Base-by-base conservation (phyloP, 2,797 vertebrate species). In the Enoplosus armatus region DNA sequence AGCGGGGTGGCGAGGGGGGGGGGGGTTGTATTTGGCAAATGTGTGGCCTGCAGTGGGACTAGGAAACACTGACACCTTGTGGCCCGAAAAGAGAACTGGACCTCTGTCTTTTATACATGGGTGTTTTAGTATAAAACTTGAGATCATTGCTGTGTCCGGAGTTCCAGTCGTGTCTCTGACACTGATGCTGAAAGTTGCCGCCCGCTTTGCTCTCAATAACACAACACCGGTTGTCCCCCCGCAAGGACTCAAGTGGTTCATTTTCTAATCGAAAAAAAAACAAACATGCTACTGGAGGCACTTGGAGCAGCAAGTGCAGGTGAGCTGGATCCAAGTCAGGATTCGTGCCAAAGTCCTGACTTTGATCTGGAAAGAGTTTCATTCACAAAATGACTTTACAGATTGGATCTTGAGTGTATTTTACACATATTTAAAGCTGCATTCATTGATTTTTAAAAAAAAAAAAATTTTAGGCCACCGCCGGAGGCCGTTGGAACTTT, bases 11-110 rank as follows among this genome's bases (percentile, higher is more conserved):
- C n/a, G 15, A 35, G 1, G 20, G 14, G 1, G 27, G 29, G 2
- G 18, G 16, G 18, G 16, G 37, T 27, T 15, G 54, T n/a, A 0
- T 66, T 47, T 29, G 24, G 41, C 43, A 29, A 51, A 37, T 31
- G 8, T 53, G 53, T 55, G 45, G 22, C 60, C 35, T 61, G 33
- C 54, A 66, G 68, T 56, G 20, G 39, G 50, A 37, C 56, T 4
- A 56, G 72, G 72, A 87, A 89, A 89, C 85, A 84, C 85, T 90
- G 92, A 90, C 91, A 85, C 77, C 89, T 71, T 58, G 78, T 89
- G 92, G 82, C 63, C 63, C 54, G 72, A 71, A 71, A 54, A 63
- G 22, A 84, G 59, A 91, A 91, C 55, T 79, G 84, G 15, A 83
- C 24, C 45, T 58, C 27, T 61, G 45, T 59, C n/a, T n/a, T n/a